Base-by-base conservation (phyloP, 1,140 invertebrate genomes). In the Drosophila ambigua region DNA sequence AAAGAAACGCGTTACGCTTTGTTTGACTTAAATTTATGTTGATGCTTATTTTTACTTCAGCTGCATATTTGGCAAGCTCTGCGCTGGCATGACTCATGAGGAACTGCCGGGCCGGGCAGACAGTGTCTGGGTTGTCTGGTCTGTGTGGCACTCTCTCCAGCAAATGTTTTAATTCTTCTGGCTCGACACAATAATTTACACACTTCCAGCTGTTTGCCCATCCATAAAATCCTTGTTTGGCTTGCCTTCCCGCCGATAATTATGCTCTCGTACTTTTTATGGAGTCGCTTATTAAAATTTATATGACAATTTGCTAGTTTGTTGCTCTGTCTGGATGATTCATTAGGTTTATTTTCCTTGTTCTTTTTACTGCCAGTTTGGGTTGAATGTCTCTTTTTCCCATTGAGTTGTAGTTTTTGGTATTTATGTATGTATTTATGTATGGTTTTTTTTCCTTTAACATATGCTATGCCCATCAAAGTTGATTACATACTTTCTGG, bases 21-120 rank as follows among this genome's bases (percentile, higher is more conserved):
- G 83, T 87, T 87, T 87, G 83, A 87, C 83, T 87, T 72, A 81
- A 88, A 87, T 87, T 87, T 87, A 87, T 87, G 83, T 78, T 82
- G 82, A 87, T 87, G 72, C 64, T 87, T 79, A 67, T 79, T 72
- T 72, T 71, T 58, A 61, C 61, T 64, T 57, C 46, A 53, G 20
- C 44, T 74, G 54, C 49, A 61, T 78, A 64, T 62, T 67, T 50
- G 41, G 41, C 67, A 60, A 57, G 28, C 68, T 65, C 61, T 49
- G 59, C 61, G 50, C 52, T 59, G 13, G 48, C n/a, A 60, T 39
- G 79, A 87, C 59, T 82, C 79, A 85, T 84, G 60, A 51, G 35
- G 35, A 51, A 68, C 48, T 66, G 43, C 59, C 50, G 64, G 24
- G 50, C 44, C 55, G 64, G 68, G 50, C 67, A 49, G 45, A 64